Evolutionary conservation across 2,113 vertebrate species (phyloP), one percentile per base, ranked within the genome.

Genomic region (Micromys minutus): DNA sequence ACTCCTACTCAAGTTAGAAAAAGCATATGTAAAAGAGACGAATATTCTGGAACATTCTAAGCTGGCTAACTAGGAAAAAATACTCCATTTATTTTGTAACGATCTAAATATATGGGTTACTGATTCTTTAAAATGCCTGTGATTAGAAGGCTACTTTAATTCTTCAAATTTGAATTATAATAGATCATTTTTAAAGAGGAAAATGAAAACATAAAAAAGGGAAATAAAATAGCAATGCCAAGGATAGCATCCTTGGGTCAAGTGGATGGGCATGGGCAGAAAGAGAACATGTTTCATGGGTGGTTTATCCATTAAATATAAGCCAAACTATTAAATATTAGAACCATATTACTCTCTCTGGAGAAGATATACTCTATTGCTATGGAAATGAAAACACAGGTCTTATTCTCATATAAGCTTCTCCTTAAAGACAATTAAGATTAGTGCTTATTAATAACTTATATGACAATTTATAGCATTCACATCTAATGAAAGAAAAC

Each of bases 1-100:
- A 96, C 97, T 98, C 93, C 94, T 95, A 97, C 97, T 95, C 95
- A 97, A 95, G 97, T 97, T 95, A 94, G 97, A 97, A 97, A 95
- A 96, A 96, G 96, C 94, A 52, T 94, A 95, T 36, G 87, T 97
- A 98, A 95, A 96, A 95, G 69, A 90, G 97, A 88, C 5, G 89
- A 87, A 19, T 93, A 79, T 95, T 96, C 89, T 95, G 39, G 96
- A 61, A 96, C 61, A 96, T 93, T 88, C 59, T 93, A 45, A 72
- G 92, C 8, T 65, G 10, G 26, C 39, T 86, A 93, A 93, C 71
- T 94, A 8, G 42, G 2, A 52, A 59, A 96, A 84, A 75, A 94
- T 75, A 96, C n/a, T 81, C 26, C 50, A 55, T 15, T 92, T 96
- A 69, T 90, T 96, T 90, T 92, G 74, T 8, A 89, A 95, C 96